These are phyloP conservation scores for Meteorus colon DNA, from an alignment of 2,888 invertebrate species.

Conservation along the genomic window DNA sequence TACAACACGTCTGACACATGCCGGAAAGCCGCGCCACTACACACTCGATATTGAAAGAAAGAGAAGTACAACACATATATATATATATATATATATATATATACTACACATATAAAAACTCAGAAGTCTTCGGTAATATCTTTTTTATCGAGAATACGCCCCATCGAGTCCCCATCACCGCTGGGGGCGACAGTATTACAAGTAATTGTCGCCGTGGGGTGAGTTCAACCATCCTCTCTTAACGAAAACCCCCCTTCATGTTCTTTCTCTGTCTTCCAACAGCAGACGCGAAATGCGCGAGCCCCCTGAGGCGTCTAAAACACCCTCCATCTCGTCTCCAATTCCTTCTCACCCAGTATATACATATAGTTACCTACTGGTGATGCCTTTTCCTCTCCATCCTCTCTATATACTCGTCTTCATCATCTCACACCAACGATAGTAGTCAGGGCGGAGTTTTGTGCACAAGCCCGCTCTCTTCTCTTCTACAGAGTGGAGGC, in stretches of 20 bases:
- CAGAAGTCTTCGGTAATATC: constrained; percentile 57
- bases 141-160: constrained; percentile 65
- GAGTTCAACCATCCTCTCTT: constrained; percentile 48
- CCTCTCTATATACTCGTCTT: constrained; percentile 1
- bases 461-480: constrained; percentile 22
- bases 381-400: not conserved
- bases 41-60: constrained; percentile 40
- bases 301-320: constrained; percentile 38
- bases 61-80: not conserved
- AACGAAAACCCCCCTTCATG: constrained; percentile 33
- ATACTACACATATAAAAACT: constrained; percentile 21
- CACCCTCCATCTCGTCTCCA: constrained; percentile 32
- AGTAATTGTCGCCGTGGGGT: constrained; percentile 71
- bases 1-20: constrained; percentile 17
- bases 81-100: not conserved
- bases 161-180: constrained; percentile 66
- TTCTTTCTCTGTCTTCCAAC: constrained; percentile 13
- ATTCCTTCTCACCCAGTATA: constrained; percentile 30
- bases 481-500: constrained; percentile 48
- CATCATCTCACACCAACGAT: constrained; percentile 6
- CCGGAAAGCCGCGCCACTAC: constrained; percentile 33
- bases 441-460: constrained; percentile 39
- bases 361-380: constrained; percentile 28
- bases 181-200: constrained; percentile 69
- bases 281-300: constrained; percentile 26